Percentiles rank a stretch among this genome's conserved stretches.
Conservation (phyloP, 2,888 invertebrate species). For the Frankliniella intonsa region DNA sequence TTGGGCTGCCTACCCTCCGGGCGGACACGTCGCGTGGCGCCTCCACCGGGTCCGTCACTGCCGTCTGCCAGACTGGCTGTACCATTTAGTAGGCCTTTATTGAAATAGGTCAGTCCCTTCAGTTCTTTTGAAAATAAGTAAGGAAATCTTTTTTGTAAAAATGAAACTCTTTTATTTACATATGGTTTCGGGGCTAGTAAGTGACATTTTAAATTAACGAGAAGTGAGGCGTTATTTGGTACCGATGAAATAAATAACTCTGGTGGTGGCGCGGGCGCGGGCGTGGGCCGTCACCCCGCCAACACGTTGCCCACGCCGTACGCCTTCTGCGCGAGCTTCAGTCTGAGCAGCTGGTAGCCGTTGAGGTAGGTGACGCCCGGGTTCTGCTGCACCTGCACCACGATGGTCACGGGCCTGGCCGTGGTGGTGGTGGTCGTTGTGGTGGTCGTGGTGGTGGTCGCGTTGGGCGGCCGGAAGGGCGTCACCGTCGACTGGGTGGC, state of each 20-base stretch:
- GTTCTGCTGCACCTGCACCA: not conserved
- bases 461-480: not conserved
- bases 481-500: not conserved
- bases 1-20: not conserved
- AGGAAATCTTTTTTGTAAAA: too few species aligned
- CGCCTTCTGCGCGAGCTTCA: not conserved
- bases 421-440: not conserved
- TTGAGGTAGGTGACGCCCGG: not conserved
- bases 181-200: too few species aligned
- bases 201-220: too few species aligned
- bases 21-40: too few species aligned
- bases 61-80: too few species aligned
- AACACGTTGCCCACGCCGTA: not conserved
- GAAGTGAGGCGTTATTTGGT: too few species aligned
- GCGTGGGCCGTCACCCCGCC: not conserved
- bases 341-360: not conserved
- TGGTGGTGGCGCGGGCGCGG: not conserved
- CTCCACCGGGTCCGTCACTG: too few species aligned
- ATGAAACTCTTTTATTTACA: too few species aligned
- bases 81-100: too few species aligned
- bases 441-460: not conserved
- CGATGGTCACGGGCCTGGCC: slow-evolving; percentile 1
- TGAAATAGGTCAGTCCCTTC: too few species aligned
- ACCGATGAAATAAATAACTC: too few species aligned
- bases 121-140: too few species aligned